Percentiles rank a stretch among this genome's conserved stretches.
Evolutionary conservation across 2,797 vertebrate species (phyloP).

Genomic region (Rhinoraja longicauda): DNA sequence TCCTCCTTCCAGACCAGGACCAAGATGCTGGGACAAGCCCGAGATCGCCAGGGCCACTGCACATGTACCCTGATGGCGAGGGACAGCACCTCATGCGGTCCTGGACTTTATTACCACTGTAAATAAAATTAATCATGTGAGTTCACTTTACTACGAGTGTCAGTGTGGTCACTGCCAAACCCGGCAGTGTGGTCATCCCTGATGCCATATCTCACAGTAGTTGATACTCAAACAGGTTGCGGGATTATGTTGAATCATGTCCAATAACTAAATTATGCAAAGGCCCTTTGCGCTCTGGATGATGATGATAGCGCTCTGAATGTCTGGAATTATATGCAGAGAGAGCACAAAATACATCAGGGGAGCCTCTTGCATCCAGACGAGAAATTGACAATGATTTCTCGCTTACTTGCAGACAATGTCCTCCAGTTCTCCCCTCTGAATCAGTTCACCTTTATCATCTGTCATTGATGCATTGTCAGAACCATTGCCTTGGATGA

Average conservation of each 20-base stretch:
- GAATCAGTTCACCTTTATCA: not conserved
- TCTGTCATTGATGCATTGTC: not conserved
- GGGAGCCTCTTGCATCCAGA: not conserved
- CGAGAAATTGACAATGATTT: not conserved
- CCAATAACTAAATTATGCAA: not conserved
- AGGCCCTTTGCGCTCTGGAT: not conserved
- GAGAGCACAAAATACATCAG: not conserved
- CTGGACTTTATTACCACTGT: too few species aligned
- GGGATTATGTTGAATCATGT: not conserved
- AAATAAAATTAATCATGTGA: too few species aligned
- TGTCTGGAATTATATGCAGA: not conserved
- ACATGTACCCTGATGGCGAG: too few species aligned
- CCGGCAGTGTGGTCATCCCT: too few species aligned
- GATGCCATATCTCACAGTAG: too few species aligned
- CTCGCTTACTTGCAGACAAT: not conserved
- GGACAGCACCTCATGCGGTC: too few species aligned
- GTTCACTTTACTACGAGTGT: too few species aligned
- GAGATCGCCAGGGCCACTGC: too few species aligned
- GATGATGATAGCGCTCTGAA: not conserved
- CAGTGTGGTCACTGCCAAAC: too few species aligned
- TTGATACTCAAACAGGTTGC: not conserved
- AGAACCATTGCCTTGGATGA: not conserved
- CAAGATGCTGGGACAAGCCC: too few species aligned
- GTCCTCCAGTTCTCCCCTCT: not conserved
- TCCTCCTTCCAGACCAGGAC: too few species aligned